Evolutionary conservation across 2,888 invertebrate genomes (phyloP), one percentile per base, ranked within the genome.

Genomic region (Cybosia mesomella): DNA sequence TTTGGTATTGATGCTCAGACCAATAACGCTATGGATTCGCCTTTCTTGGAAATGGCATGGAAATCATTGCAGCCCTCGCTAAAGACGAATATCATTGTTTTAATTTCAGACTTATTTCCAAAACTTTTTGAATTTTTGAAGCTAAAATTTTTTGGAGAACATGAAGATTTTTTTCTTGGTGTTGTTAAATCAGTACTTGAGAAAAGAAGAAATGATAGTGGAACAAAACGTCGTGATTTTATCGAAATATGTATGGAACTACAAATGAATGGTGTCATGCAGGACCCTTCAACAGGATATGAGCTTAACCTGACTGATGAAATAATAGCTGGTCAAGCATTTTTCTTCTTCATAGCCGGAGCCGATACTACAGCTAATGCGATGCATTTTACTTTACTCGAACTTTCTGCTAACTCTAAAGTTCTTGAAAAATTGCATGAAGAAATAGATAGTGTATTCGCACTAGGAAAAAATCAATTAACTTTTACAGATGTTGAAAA

Each of bases 321-420:
- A 78, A n/a, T 92, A 1, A 55, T 94, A 34, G 90, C 92, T 3
- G 91, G 93, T 2, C 94, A 95, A 76, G 92, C 92, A 0, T 92
- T 95, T 64, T 89, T 94, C 72, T 95, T 95, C 68, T 94, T 94
- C 43, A 69, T 93, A 39, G 95, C 93, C 43, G 95, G 95, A 0
- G 88, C 90, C 4, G 95, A 95, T 58, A 92, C 94, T 0, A 88
- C 92, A 13, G 92, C 94, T 1, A 90, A 83, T 13, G 75, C 90
- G 0, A 88, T 95, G 78, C 87, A 91, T 73, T 94, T 91, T 55
- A 83, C 87, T 15, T 76, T 93, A 15, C 75, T 92, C 49, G 87
- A 90, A 73, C 80, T 95, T 0, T 88, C 94, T 2, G 79, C 86
- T 34, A 88, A 95, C 74, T 87, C 86, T 22, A 79, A 87, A 2